These are phyloP conservation scores for Hypercompe scribonia DNA, from an alignment of 2,888 invertebrate species.

Conservation along the genomic window DNA sequence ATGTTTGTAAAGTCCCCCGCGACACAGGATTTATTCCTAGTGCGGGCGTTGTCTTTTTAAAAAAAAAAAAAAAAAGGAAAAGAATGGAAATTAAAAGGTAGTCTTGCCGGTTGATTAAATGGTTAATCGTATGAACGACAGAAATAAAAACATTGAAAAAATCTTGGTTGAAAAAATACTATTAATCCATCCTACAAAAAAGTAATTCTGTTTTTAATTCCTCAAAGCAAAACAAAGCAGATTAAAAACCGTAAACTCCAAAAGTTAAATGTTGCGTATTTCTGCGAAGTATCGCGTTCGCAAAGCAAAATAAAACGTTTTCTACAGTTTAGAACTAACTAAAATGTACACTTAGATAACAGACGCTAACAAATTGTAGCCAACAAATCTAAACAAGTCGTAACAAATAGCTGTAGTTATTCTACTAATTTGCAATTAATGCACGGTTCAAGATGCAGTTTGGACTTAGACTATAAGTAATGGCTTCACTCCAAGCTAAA, in stretches of 20 bases:
- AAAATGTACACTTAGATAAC: conserved; percentile 40
- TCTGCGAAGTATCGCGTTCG: neutral
- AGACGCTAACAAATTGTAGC: conserved; percentile 43
- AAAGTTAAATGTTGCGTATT: neutral
- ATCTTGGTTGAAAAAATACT: too few relatives aligned
- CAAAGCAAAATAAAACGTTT: conserved; percentile 10
- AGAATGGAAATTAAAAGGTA: neutral
- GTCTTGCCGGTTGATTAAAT: neutral
- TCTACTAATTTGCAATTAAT: conserved; percentile 76
- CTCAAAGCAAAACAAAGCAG: neutral
- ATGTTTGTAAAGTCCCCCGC: too few relatives aligned
- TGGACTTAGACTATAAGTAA: conserved; percentile 66
- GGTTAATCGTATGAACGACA: too few relatives aligned
- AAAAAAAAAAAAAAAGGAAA: too few relatives aligned
- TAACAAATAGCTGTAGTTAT: conserved; percentile 68
- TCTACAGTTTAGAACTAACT: conserved; percentile 7
- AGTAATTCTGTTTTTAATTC: neutral
- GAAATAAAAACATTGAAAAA: too few relatives aligned
- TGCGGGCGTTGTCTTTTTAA: too few relatives aligned
- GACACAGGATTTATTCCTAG: too few relatives aligned
- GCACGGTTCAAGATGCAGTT: conserved; percentile 64
- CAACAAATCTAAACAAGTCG: conserved; percentile 62
- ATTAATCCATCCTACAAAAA: neutral
- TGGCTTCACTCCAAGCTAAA: conserved; percentile 55
- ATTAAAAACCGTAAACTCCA: neutral